Conservation (phyloP, 2,797 vertebrate genomes). For the Pseudocheirus occidentalis region DNA sequence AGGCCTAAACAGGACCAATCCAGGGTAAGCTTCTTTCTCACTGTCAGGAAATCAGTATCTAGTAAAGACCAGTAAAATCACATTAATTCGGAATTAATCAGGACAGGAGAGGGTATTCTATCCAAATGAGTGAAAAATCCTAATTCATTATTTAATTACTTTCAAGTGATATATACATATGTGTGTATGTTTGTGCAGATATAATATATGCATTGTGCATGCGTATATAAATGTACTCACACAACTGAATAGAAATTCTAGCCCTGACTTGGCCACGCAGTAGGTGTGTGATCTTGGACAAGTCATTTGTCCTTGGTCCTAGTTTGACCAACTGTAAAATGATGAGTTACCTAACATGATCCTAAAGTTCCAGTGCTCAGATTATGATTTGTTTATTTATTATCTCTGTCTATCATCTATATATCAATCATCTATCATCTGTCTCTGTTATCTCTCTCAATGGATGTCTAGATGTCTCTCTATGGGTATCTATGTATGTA, state of each 20-base stretch:
- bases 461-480: neutral
- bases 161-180: neutral
- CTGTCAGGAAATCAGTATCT: slow-evolving; percentile 50
- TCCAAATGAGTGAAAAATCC: slow-evolving; percentile 51
- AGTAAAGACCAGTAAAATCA: slow-evolving; percentile 56
- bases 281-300: neutral
- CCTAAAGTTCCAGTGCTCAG: neutral
- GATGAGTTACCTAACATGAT: neutral
- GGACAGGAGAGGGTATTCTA: slow-evolving; percentile 22
- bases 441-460: neutral
- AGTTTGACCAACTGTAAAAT: neutral
- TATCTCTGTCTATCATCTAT: neutral
- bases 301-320: neutral
- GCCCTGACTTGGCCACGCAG: neutral
- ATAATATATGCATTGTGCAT: no score
- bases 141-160: slow-evolving; percentile 7
- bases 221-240: neutral
- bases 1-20: slow-evolving; percentile 12
- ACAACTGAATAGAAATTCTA: neutral
- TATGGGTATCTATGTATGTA: no score
- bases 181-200: neutral
- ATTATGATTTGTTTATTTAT: neutral
- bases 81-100: slow-evolving; percentile 63
- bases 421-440: no score
- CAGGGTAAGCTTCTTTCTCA: slow-evolving; percentile 42